phyloP scores from a whole-genome alignment of 2,113 vertebrate species.

The Leptocoma aspasia region DNA sequence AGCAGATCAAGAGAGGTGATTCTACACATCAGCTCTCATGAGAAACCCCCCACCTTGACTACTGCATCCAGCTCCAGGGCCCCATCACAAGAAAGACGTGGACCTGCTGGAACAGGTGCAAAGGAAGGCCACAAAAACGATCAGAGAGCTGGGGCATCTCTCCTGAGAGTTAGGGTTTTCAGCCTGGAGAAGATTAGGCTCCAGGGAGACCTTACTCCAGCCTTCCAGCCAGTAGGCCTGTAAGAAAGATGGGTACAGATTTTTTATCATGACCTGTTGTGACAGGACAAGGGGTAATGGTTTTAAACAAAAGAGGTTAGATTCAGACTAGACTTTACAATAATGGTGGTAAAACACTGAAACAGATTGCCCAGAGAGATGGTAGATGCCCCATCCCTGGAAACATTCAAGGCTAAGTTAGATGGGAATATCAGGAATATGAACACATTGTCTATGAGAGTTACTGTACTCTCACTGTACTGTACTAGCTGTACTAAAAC shows the following conservation, averaged over 20 bases:
- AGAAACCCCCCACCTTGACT: rapidly evolving
- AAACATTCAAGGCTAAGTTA: not conserved
- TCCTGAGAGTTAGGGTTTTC: not conserved
- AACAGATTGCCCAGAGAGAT: not conserved
- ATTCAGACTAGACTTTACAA: not conserved
- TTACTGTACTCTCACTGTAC: no score
- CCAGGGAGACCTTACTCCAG: not conserved
- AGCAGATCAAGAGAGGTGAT: not conserved
- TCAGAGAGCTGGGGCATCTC: not conserved
- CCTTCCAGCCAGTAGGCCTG: not conserved
- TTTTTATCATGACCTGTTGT: not conserved
- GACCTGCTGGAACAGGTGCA: not conserved
- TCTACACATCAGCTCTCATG: not conserved
- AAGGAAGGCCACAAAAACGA: rapidly evolving
- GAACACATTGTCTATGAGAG: not conserved
- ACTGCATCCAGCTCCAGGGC: not conserved
- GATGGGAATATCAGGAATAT: not conserved
- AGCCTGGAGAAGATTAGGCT: not conserved
- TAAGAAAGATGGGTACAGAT: not conserved
- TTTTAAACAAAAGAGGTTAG: not conserved
- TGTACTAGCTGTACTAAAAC: not conserved
- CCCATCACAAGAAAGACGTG: not conserved
- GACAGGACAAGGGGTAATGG: not conserved
- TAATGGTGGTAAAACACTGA: not conserved
- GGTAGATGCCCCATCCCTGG: not conserved